Percentiles rank a stretch among this genome's conserved stretches.
Evolutionary conservation across 2,888 invertebrate species (phyloP).

Genomic region (Subacronicta megacephala): DNA sequence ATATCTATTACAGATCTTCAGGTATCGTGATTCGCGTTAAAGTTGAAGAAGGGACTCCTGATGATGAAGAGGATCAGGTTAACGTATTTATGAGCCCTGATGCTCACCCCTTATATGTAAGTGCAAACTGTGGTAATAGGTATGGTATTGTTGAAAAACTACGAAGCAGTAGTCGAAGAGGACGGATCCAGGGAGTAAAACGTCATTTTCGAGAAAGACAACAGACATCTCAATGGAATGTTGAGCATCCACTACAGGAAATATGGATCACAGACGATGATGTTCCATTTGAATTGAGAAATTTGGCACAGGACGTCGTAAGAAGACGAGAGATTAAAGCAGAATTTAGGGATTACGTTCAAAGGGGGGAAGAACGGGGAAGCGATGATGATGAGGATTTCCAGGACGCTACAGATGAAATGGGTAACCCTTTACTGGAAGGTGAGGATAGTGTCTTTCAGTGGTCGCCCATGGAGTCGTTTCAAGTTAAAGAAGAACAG

Average conservation of each 20-base stretch:
- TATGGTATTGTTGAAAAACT: not conserved
- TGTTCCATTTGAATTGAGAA: constrained; percentile 9
- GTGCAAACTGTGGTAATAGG: not conserved
- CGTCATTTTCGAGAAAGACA: no score
- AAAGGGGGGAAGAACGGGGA: not conserved
- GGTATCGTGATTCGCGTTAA: not conserved
- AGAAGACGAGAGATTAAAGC: not conserved
- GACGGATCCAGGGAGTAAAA: not conserved
- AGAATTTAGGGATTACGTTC: not conserved
- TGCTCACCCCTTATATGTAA: not conserved
- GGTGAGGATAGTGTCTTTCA: constrained; percentile 1
- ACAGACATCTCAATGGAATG: not conserved
- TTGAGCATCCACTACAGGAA: constrained; percentile 10
- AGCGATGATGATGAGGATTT: constrained; percentile 4
- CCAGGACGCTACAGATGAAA: constrained; percentile 6
- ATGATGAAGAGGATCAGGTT: not conserved
- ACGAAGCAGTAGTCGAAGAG: not conserved
- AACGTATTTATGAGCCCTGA: not conserved
- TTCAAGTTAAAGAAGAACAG: constrained; percentile 3
- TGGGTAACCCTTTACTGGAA: constrained; percentile 8
- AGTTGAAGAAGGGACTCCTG: not conserved
- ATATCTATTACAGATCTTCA: not conserved
- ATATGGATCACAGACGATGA: constrained; percentile 13
- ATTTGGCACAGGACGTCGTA: not conserved
- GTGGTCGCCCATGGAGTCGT: constrained; percentile 16